A percentile compares a stretch with the other conserved stretches of the same genome.
Conservation (phyloP, 1,140 invertebrate species). For the Drosophila persimilis region DNA sequence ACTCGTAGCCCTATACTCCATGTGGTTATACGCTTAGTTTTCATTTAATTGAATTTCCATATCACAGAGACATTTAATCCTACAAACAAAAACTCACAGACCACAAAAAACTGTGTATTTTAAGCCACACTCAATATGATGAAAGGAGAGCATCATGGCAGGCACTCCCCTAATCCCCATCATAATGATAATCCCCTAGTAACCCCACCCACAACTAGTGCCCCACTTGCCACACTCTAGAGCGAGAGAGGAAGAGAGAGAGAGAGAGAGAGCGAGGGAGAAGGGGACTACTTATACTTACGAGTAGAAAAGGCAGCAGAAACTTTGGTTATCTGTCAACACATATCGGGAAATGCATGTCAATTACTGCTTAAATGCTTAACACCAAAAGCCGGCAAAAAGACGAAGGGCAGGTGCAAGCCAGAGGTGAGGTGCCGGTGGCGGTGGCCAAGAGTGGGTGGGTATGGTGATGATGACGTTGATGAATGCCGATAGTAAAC, state of each 20-base stretch:
- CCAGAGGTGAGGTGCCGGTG: neutral
- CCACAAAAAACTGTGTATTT: constrained; percentile 18
- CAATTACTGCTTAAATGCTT: constrained; percentile 78
- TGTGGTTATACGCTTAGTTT: no score
- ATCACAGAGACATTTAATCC: no score
- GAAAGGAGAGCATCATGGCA: constrained; percentile 29
- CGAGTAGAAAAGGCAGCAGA: constrained; percentile 7
- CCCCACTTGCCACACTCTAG: no score
- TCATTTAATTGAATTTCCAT: no score
- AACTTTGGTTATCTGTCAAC: constrained; percentile 69
- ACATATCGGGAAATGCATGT: constrained; percentile 76
- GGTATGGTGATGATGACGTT: constrained; percentile 65
- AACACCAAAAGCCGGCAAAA: constrained; percentile 68
- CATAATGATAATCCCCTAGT: constrained; percentile 27
- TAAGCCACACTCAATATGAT: constrained; percentile 46
- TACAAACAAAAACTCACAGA: no score
- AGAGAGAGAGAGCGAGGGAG: no score
- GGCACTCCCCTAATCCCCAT: constrained; percentile 38
- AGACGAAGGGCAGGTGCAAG: constrained; percentile 18
- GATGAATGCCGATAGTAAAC: constrained; percentile 80
- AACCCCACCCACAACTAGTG: constrained; percentile 1
- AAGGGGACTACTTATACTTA: no score
- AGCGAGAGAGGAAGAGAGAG: no score
- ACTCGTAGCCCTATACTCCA: no score
- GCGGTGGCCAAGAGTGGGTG: neutral